Evolutionary conservation across 2,888 invertebrate species (phyloP), one percentile per base, ranked within the genome.

Genomic region (Anarsia innoxiella): DNA sequence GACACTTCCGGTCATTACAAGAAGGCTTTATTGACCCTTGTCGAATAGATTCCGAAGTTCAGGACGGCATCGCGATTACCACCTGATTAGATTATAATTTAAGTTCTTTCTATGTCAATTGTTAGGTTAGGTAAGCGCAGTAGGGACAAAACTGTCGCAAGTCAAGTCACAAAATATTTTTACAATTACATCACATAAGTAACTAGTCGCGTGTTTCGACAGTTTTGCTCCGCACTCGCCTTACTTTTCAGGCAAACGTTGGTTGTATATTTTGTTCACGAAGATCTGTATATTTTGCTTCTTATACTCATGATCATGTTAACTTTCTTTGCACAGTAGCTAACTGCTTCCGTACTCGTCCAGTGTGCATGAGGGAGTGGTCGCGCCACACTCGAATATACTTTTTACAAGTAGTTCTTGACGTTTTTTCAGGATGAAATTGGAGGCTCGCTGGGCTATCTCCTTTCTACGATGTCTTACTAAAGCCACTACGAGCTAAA

Each of bases 1-100:
- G 96, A 96, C 86, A 95, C 95, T 51, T 94, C 94, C 66, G 96
- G 96, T 62, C 94, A 96, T 88, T 96, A 96, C 90, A 95, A 91
- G 88, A 92, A 92, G 87, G 90, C 94, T 66, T 90, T 96, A 70
- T 89, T 96, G 80, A 91, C 94, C 63, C 87, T 96, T 76, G 89
- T 94, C 82, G 91, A 90, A 72, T 90, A 90, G 65, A 62, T 66
- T 52, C 45, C 42, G 44, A 48, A 54, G 61, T 51, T 59, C 62
- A 46, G 48, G 62, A 58, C 49, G 53, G 49, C 66, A 56, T 55
- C 48, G 44, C 52, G 47, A 61, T 56, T 55, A 51, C 66, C 69
- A 70, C 64, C 70, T 72, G 59, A 60, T 61, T 72, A 61, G 59
- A 55, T 64, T 57, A 68, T 34, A 34, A 59, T 48, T 60, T 75